phyloP scores from a whole-genome alignment of 2,888 invertebrate genomes.

The Ophioninae sp. region DNA sequence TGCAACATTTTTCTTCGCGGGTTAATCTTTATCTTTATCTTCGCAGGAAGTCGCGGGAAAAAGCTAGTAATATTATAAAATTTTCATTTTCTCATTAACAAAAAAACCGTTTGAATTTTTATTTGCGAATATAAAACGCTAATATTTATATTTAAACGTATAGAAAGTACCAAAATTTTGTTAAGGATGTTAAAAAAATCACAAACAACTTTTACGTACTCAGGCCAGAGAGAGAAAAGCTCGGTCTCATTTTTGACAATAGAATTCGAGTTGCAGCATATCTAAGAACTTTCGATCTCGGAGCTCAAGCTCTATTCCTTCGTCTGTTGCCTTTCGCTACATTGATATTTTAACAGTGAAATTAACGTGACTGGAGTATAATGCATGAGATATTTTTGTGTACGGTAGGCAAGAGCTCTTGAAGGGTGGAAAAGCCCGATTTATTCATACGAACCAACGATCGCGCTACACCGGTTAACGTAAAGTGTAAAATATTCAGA shows the following conservation, averaged over 20 bases:
- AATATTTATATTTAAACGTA: too few species aligned
- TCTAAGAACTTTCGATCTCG: background rate
- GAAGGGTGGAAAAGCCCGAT: background rate
- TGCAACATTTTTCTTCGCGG: constrained; percentile 20
- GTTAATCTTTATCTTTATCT: too few species aligned
- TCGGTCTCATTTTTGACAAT: constrained; percentile 25
- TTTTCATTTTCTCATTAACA: too few species aligned
- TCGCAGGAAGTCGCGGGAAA: too few species aligned
- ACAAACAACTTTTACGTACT: too few species aligned
- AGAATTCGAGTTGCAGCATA: constrained; percentile 18
- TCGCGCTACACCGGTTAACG: constrained; percentile 8
- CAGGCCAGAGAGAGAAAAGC: too few species aligned
- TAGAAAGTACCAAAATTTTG: too few species aligned
- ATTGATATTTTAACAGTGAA: constrained; percentile 38
- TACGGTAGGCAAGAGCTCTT: background rate
- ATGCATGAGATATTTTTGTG: background rate
- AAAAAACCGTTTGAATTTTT: too few species aligned
- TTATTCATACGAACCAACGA: constrained; percentile 24
- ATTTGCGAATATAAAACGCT: too few species aligned
- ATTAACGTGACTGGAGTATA: constrained; percentile 36
- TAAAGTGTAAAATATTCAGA: constrained; percentile 16
- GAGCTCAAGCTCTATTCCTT: constrained; percentile 9
- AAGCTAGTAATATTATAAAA: background rate
- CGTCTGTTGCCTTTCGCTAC: constrained; percentile 21
- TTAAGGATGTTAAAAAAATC: too few species aligned